Base-by-base conservation (phyloP, 2,113 vertebrate genomes). In the Progne subis region DNA sequence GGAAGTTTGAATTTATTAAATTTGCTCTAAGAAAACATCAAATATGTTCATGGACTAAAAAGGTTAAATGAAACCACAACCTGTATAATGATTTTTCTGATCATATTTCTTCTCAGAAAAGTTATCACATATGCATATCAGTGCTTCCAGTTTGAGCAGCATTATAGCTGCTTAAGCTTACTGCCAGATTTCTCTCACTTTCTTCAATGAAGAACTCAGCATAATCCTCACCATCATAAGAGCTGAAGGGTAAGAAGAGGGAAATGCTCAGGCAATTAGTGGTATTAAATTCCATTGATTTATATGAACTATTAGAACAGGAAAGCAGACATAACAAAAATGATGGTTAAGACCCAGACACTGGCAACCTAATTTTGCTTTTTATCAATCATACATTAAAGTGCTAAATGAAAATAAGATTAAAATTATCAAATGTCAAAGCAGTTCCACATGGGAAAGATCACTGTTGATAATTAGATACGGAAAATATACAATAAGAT, bases 1-100 rank as follows among this genome's bases (percentile, higher is more conserved):
- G 55, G 90, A 94, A 97, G 96, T 98, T 96, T 91, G 81, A 95
- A 95, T 96, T 97, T 95, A 97, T 97, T 97, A 95, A 93, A 97
- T 97, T 96, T 98, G 74, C 95, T 88, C 65, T 95, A 75, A 91
- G 94, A 95, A 95, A 87, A 82, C 57, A 65, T 85, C 39, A 86
- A 64, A 77, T 85, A 94, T 90, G 76, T 88, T 94, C 69, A 87
- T 12, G 5, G 94, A 49, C 24, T 83, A 31, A 50, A 92, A 93
- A 96, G 94, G 96, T 97, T 96, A 98, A 97, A 93, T 96, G 93
- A 96, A 97, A 97, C 94, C 95, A 94, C 46, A 96, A 39, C 86
- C 83, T 60, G 52, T 77, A 34, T 81, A 92, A 94, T 11, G 25
- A 95, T 88, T 92, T 94, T 72, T 90, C 94, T 96, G 88, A 97